phyloP scores from a whole-genome alignment of 2,888 invertebrate genomes.

The Nipponacmea schrenckii region DNA sequence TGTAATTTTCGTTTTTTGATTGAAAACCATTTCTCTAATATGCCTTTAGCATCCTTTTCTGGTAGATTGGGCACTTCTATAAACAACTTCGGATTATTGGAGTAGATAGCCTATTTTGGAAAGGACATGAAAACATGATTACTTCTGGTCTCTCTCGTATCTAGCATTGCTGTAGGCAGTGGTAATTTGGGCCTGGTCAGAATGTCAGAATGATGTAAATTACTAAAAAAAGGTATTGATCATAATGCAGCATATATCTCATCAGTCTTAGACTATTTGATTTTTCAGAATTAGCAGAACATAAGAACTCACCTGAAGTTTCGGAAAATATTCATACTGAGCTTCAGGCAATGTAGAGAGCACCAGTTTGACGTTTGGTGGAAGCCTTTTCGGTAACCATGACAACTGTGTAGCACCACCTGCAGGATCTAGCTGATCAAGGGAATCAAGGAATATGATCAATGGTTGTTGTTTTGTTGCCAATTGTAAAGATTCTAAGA shows the following conservation, averaged over 20 bases:
- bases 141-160: no score
- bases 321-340: conserved; percentile 31
- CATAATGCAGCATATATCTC: no score
- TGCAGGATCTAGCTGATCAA: conserved; percentile 39
- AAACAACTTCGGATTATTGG: conserved; percentile 1
- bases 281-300: no score
- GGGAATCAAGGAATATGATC: conserved; percentile 38
- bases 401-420: conserved; percentile 37
- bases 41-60: conserved; percentile 30
- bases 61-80: conserved; percentile 25
- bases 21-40: conserved; percentile 39
- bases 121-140: background rate
- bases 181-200: no score
- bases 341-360: conserved; percentile 40
- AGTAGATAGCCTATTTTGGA: conserved; percentile 8
- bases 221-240: no score
- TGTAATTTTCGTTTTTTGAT: conserved; percentile 32
- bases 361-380: conserved; percentile 32
- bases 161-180: no score
- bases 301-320: conserved; percentile 21
- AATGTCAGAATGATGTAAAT: no score
- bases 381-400: conserved; percentile 39
- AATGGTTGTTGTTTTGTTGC: conserved; percentile 20
- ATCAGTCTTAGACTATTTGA: no score
- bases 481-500: conserved; percentile 17